Evolutionary conservation across 2,888 invertebrate species (phyloP).

Genomic region (Plagiodera versicolora): DNA sequence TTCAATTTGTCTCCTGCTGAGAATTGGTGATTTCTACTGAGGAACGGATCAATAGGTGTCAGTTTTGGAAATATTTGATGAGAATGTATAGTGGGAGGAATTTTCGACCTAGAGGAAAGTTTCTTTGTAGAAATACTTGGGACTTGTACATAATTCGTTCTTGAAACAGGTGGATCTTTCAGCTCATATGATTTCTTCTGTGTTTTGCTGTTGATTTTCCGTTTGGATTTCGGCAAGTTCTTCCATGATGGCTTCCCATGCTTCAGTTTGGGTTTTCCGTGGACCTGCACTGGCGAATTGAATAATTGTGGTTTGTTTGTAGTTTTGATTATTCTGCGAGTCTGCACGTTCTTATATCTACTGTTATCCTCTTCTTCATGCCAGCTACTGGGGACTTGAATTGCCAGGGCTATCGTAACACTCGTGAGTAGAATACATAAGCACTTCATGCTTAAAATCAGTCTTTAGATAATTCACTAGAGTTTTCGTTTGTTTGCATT

Average conservation of each 20-base stretch:
- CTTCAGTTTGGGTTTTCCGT: not conserved
- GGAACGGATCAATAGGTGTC: not conserved
- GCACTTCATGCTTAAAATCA: conserved; percentile 37
- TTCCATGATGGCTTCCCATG: not conserved
- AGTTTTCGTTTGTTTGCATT: not conserved
- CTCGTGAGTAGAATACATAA: conserved; percentile 29
- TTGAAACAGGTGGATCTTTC: not conserved
- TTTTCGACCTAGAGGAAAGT: not conserved
- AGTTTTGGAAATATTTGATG: not conserved
- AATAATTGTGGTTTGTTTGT: not conserved
- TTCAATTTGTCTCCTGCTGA: not conserved
- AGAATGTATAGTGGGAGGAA: not conserved
- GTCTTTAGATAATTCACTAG: conserved; percentile 16
- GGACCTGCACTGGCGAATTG: not conserved
- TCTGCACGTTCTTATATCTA: conserved; percentile 11
- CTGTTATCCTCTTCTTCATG: conserved; percentile 10
- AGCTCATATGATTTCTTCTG: not conserved
- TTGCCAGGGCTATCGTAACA: conserved; percentile 29
- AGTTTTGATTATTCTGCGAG: not conserved
- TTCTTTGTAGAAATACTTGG: too few relatives aligned
- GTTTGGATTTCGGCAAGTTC: not conserved
- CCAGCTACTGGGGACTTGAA: conserved; percentile 35
- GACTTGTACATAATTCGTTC: not conserved
- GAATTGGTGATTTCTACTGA: not conserved
- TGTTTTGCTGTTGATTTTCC: not conserved